Percentiles rank a stretch among this genome's conserved stretches.
Evolutionary conservation across 2,113 vertebrate species (phyloP).

Genomic region (Heliornis fulica): DNA sequence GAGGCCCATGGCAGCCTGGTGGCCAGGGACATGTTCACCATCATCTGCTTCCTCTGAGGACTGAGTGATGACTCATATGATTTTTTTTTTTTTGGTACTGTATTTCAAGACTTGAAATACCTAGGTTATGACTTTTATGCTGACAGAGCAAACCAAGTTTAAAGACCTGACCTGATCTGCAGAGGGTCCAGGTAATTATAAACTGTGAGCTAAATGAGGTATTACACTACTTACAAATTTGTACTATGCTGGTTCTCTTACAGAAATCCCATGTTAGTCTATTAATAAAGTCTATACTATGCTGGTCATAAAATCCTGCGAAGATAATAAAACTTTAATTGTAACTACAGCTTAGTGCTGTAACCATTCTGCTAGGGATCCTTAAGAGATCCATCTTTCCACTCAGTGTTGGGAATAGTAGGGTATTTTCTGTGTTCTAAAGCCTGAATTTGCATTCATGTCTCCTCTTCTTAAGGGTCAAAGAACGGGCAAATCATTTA

Average conservation of each 20-base stretch:
- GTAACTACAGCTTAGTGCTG: background rate
- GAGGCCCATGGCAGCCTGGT: rapidly evolving
- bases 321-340: background rate
- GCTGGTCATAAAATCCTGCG: background rate
- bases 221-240: too few species aligned
- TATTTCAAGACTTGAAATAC: too few species aligned
- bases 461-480: background rate
- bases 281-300: background rate
- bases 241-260: background rate
- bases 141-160: background rate
- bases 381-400: background rate
- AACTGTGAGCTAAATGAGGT: background rate
- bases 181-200: background rate
- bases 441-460: background rate
- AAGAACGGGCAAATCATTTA: background rate
- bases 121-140: background rate
- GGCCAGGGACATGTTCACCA: background rate
- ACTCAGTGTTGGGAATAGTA: background rate
- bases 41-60: rapidly evolving
- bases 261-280: background rate
- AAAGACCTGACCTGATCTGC: background rate
- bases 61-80: rapidly evolving
- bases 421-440: background rate
- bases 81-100: too few species aligned
- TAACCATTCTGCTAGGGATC: background rate